Evolutionary conservation across 1,140 invertebrate genomes (phyloP).

Genomic region (Zaprionus camerounensis): DNA sequence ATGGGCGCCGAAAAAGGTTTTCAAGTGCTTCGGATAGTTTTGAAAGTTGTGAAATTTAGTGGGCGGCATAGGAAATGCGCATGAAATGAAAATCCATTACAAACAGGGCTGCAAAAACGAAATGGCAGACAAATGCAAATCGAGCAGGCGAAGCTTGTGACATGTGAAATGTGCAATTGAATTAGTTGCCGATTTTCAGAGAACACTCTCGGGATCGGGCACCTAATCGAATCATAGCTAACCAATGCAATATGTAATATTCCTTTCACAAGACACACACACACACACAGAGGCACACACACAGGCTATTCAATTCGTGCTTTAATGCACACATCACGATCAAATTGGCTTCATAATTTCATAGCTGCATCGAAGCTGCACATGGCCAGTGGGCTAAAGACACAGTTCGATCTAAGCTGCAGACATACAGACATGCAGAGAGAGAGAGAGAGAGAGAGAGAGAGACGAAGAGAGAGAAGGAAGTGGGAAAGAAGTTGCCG

Average conservation of each 20-base stretch:
- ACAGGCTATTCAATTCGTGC: constrained; percentile 61
- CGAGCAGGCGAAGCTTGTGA: not conserved
- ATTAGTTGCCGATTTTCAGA: constrained; percentile 7
- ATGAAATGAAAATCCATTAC: not conserved
- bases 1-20: constrained; percentile 3
- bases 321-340: constrained; percentile 77
- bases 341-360: constrained; percentile 68
- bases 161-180: constrained; percentile 8
- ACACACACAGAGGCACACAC: not conserved
- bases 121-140: no score
- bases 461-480: not conserved
- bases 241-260: not conserved
- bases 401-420: not conserved
- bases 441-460: not conserved
- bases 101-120: not conserved
- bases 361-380: constrained; percentile 30
- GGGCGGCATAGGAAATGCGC: not conserved
- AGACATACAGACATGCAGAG: not conserved
- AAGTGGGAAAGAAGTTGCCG: not conserved
- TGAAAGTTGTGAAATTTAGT: not conserved
- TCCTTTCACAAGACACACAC: not conserved
- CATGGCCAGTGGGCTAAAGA: constrained; percentile 13
- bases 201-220: not conserved
- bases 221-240: constrained; percentile 1
- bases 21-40: constrained; percentile 3